Conservation (phyloP, 2,797 vertebrate genomes). For the Scolopax rusticola region DNA sequence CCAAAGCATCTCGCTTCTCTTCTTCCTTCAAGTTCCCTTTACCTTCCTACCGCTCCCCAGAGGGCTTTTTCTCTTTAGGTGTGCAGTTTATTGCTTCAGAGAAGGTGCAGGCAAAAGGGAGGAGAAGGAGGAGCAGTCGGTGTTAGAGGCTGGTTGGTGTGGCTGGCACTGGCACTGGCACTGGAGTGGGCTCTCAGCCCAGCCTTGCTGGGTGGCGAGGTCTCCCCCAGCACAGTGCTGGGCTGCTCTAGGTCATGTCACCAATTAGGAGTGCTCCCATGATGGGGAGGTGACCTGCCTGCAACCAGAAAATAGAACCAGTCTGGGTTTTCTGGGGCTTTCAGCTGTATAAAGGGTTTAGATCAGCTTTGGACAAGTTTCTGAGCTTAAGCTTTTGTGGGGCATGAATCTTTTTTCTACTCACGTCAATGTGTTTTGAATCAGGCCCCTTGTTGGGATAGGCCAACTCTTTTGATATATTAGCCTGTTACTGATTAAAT, state of each 20-base stretch:
- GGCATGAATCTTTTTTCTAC: slow-evolving; percentile 53
- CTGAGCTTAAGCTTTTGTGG: slow-evolving; percentile 45
- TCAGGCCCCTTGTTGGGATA: background rate
- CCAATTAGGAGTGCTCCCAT: background rate
- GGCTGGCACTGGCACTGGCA: too few relatives aligned
- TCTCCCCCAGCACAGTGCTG: rapidly evolving
- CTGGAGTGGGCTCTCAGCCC: background rate
- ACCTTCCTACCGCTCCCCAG: background rate
- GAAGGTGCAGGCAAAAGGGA: background rate
- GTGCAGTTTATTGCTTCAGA: background rate
- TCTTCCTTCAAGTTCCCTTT: background rate
- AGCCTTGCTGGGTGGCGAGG: background rate
- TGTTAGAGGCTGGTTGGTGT: background rate
- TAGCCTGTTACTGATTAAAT: slow-evolving; percentile 51
- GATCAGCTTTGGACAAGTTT: slow-evolving; percentile 54
- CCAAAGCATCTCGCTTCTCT: background rate
- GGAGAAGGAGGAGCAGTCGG: rapidly evolving
- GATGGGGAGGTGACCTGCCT: background rate
- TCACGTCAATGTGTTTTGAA: slow-evolving; percentile 60
- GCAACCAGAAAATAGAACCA: slow-evolving; percentile 11
- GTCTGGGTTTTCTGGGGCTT: slow-evolving; percentile 4
- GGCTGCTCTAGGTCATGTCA: background rate
- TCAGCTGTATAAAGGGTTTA: slow-evolving; percentile 27
- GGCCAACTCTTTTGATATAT: slow-evolving; percentile 47
- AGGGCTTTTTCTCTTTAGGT: background rate